These are phyloP conservation scores for Phaonia tiefii DNA, from an alignment of 2,888 invertebrate species.

Conservation along the genomic window DNA sequence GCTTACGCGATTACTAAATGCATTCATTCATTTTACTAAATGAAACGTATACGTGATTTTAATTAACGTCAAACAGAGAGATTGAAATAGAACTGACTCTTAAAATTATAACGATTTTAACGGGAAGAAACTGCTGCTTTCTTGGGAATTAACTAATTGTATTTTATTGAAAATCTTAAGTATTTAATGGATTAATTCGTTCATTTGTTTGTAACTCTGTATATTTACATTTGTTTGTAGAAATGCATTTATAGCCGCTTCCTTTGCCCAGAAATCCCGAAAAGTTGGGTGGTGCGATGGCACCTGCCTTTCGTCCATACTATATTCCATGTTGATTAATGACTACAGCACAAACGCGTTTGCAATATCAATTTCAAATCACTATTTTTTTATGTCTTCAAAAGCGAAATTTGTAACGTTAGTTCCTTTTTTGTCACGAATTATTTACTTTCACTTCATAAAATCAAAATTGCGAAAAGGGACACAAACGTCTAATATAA, in stretches of 20 bases:
- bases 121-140: no score
- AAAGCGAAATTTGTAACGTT: not conserved
- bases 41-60: no score
- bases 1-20: no score
- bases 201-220: no score
- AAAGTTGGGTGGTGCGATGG: constrained; percentile 68
- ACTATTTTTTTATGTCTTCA: not conserved
- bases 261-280: constrained; percentile 78
- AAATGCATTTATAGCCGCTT: constrained; percentile 77
- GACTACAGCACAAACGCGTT: not conserved
- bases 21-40: no score
- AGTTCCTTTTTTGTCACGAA: constrained; percentile 7
- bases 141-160: no score
- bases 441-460: constrained; percentile 58
- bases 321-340: constrained; percentile 69
- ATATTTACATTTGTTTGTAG: constrained; percentile 72
- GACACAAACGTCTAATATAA: not conserved
- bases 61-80: no score
- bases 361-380: constrained; percentile 3
- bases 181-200: no score
- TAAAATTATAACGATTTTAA: no score
- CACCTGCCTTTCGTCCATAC: constrained; percentile 68
- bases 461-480: constrained; percentile 14
- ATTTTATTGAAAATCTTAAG: no score
- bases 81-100: no score